These are phyloP conservation scores for Diacarnus erythraeanus DNA, from an alignment of 37 sponge, comb jelly and placozoan genomes.

Conservation along the genomic window DNA sequence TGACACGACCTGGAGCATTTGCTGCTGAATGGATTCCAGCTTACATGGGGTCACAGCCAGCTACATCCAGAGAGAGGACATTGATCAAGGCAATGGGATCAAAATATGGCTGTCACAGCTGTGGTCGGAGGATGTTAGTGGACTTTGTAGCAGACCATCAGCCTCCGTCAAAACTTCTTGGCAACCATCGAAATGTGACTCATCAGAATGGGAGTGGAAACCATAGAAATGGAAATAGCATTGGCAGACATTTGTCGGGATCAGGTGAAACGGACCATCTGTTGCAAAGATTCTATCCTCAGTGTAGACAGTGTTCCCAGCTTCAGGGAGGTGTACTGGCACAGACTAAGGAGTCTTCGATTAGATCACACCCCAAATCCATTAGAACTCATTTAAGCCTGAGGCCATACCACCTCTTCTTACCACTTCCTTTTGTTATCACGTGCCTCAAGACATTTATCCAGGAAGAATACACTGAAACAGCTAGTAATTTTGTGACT, in stretches of 20 bases:
- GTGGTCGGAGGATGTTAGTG: slow-evolving; percentile 37
- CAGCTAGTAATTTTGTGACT: neutral
- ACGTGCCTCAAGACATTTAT: slow-evolving; percentile 7
- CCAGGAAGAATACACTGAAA: neutral
- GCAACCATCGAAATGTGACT: neutral
- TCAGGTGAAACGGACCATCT: no score
- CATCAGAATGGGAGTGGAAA: neutral
- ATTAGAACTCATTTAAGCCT: slow-evolving; percentile 52
- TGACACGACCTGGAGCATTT: slow-evolving; percentile 71
- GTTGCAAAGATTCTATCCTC: slow-evolving; percentile 68
- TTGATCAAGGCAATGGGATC: slow-evolving; percentile 41
- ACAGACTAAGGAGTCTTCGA: neutral
- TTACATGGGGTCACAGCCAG: slow-evolving; percentile 6
- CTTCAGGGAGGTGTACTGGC: slow-evolving; percentile 59
- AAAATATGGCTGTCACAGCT: slow-evolving; percentile 73
- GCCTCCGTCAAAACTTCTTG: slow-evolving; percentile 57
- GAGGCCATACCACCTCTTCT: slow-evolving; percentile 63
- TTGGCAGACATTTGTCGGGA: neutral
- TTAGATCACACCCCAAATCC: neutral
- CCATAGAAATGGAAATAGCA: neutral
- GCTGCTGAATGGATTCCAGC: slow-evolving; percentile 67
- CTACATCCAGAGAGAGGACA: slow-evolving; percentile 30
- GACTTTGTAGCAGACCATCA: slow-evolving; percentile 73
- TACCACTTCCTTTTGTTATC: slow-evolving; percentile 64
- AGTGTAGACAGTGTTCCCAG: slow-evolving; percentile 62